Base-by-base conservation (phyloP, 2,113 vertebrate species). In the Terrapene triunguis region DNA sequence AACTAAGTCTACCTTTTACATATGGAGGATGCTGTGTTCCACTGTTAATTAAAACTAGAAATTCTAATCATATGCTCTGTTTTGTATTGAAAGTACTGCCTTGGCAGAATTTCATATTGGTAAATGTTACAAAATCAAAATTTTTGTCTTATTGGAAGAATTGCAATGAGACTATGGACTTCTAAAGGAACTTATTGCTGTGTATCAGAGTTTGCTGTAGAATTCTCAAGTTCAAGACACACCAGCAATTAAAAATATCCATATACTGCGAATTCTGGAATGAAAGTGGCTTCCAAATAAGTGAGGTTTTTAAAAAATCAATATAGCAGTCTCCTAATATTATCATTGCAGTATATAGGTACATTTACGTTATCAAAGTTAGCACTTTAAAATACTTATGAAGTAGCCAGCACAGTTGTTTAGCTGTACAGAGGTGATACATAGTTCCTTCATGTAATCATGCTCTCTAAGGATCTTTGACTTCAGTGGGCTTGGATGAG, bases 141-240 rank as follows among this genome's bases (percentile, higher is more conserved):
- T 54, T 80, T 10, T 14, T 48, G 22, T 85, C 4, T 81, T 65
- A 65, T 35, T 83, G n/a, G 80, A 93, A 35, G 72, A 94, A 82
- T 85, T 93, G 53, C 69, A 80, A 4, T 84, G 87, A 89, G 51
- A 82, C 24, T 10, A 2, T 9, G 25, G 19, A 35, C 4, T n/a
- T 87, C 44, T 89, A 86, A 94, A 89, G 76, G 80, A 83, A 90
- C 79, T 92, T 42, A 74, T 83, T 81, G 27, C 47, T 96, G 16
- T 47, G 8, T 87, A 29, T 90, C 1, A 0, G 24, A 32, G 32
- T 92, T 86, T 78, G 57, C 22, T 79, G 81, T 90, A 80, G 86
- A 72, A 19, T 57, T 92, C 93, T 87, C 53, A 38, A 74, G 21
- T 94, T 97, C 22, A 12, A 51, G 87, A 32, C 32, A 85, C 89